Conservation (phyloP, 2,888 invertebrate species). For the Suillia variegata region DNA sequence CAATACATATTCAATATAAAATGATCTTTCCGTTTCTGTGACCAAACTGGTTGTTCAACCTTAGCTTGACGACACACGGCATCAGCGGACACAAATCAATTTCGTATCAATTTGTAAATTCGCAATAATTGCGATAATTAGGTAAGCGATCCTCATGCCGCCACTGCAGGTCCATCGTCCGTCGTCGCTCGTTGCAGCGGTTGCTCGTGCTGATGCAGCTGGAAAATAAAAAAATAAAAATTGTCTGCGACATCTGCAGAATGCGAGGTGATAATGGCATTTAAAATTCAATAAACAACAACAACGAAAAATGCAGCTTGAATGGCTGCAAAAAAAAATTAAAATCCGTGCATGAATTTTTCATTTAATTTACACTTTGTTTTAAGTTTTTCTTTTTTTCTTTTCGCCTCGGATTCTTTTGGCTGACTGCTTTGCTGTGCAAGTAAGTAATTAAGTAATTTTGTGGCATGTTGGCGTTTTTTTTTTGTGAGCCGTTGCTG, state of each 20-base stretch:
- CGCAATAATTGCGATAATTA: constrained; percentile 61
- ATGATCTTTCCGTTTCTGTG: not conserved
- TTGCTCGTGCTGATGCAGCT: not conserved
- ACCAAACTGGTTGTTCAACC: not conserved
- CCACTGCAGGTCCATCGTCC: not conserved
- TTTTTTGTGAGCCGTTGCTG: no score
- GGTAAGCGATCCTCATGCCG: constrained; percentile 35
- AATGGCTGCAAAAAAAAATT: no score
- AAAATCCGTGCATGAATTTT: constrained; percentile 51
- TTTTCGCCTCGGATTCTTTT: constrained; percentile 12
- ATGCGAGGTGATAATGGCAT: constrained; percentile 56
- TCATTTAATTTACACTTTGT: constrained; percentile 52
- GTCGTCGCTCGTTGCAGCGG: constrained; percentile 16
- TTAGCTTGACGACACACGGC: not conserved
- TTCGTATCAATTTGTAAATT: constrained; percentile 61
- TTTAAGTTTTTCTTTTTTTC: no score
- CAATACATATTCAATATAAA: no score
- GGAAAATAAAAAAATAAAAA: no score
- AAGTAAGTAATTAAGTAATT: constrained; percentile 50
- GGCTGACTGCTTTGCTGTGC: constrained; percentile 8
- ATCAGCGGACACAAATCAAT: constrained; percentile 56
- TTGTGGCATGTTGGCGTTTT: constrained; percentile 29
- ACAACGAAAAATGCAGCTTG: constrained; percentile 21
- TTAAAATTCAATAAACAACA: constrained; percentile 50
- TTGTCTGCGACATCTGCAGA: constrained; percentile 46